Base-by-base conservation (phyloP, 2,797 vertebrate genomes). In the Cottoperca gobio region DNA sequence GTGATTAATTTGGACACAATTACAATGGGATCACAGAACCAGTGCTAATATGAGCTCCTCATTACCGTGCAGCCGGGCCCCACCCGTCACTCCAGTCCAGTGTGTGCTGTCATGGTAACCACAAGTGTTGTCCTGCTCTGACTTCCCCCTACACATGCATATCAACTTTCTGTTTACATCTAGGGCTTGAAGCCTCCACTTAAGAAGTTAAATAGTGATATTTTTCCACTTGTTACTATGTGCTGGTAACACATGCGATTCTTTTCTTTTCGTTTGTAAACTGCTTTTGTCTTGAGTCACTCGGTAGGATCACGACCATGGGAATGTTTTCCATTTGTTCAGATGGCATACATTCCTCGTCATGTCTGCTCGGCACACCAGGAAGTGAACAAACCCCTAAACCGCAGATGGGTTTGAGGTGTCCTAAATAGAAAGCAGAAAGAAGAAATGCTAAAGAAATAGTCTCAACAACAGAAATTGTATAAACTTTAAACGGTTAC, bases 251-350 rank as follows among this genome's bases (percentile, higher is more conserved):
- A 82, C 67, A 57, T 64, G 48, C 9, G 3, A 78, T 70, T 75
- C 0, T 13, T 72, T 78, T 81, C 23, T 55, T 75, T 55, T 46
- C 9, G 64, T 58, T 46, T 71, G 48, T 61, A 35, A 75, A 73
- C 58, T 62, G 23, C 50, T 82, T 82, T 87, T 72, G 67, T 85
- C 46, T 78, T 86, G 87, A 90, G 76, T 89, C 82, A 86, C 71
- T 13, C 16, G 6, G 63, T 40, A 45, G 50, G 79, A 85, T 76
- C 75, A 70, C 59, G 7, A 76, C 59, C 78, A 86, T 88, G 83
- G 68, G 85, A 90, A 90, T 84, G 69, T 89, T 93, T 92, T 89
- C 82, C 86, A 83, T 91, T 89, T 85, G 79, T 79, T 92, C 92
- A 92, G 77, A 89, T 91, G 89, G 90, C 79, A 66, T 40, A 80